Evolutionary conservation across 2,113 vertebrate species (phyloP).

Genomic region (Muntiacus reevesi): DNA sequence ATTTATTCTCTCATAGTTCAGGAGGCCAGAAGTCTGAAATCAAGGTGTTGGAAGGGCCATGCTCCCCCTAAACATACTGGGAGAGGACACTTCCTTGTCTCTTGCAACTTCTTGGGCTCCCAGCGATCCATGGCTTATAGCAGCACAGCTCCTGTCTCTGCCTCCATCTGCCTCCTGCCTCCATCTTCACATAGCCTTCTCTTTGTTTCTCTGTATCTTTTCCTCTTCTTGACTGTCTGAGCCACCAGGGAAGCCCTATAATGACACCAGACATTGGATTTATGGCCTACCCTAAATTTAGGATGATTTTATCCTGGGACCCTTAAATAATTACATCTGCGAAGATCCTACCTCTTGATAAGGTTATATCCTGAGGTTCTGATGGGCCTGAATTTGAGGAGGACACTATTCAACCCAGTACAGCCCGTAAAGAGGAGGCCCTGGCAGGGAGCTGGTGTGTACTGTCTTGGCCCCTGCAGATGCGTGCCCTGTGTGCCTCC

Average conservation of each 20-base stretch:
- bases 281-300: not conserved
- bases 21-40: not conserved
- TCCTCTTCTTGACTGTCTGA: not conserved
- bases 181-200: not conserved
- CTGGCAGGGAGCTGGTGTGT: not conserved
- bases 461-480: not conserved
- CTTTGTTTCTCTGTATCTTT: not conserved
- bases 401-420: not conserved
- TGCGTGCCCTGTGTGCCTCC: not conserved
- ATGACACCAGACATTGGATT: not conserved
- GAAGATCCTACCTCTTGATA: not conserved
- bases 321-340: not conserved
- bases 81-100: not conserved
- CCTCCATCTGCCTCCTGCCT: not conserved
- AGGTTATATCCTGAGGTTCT: not conserved
- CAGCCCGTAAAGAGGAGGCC: not conserved
- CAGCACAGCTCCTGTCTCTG: not conserved
- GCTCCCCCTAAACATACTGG: not conserved
- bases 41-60: not conserved
- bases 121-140: rapidly evolving
- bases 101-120: not conserved
- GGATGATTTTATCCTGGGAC: not conserved
- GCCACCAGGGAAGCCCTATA: not conserved
- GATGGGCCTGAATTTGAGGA: not conserved
- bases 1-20: not conserved